Evolutionary conservation across 2,888 invertebrate genomes (phyloP), one percentile per base, ranked within the genome.

Genomic region (Sminthurides aquaticus): DNA sequence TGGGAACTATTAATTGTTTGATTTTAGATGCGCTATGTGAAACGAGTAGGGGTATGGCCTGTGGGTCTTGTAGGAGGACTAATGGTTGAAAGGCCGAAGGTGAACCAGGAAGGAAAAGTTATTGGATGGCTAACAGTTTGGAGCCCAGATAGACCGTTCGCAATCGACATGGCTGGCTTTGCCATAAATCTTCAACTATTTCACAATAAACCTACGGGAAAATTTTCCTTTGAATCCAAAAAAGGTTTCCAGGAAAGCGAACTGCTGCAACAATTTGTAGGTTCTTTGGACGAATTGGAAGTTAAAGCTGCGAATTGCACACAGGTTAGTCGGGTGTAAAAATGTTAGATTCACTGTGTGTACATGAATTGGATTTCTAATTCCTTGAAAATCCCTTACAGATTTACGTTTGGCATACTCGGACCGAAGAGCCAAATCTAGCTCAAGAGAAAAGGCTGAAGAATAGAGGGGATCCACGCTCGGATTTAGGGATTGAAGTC

Each of bases 381-480:
- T n/a, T n/a, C n/a, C n/a, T n/a, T n/a, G n/a, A n/a, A n/a, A n/a
- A n/a, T n/a, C n/a, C n/a, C n/a, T 70, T 73, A 25, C 72, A 85
- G 85, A 90, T 98, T n/a, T 87, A 91, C 69, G 98, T 99, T 0
- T 99, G 99, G 99, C 99, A 99, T 77, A 99, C 98, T 2, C 84
- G 97, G 76, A 97, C 98, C 0, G 94, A 96, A 78, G 87, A 87
- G 75, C 89, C 95, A 0, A 85, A 86, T 57, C 82, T 96, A 63
- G 83, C 83, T 75, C 82, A 88, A 78, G 88, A 91, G 79, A 81
- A 80, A 76, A 78, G 84, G 75, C 76, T 86, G 49, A 71, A 76
- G 55, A 82, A 81, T 62, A 79, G 80, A 68, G 84, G 84, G 2
- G 68, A 72, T 56, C 69, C 72, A 18, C 74, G 75, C 34, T 86